phyloP scores from a whole-genome alignment of 37 sponge, comb jelly and placozoan species.

The Halisarca cf. caerulea region DNA sequence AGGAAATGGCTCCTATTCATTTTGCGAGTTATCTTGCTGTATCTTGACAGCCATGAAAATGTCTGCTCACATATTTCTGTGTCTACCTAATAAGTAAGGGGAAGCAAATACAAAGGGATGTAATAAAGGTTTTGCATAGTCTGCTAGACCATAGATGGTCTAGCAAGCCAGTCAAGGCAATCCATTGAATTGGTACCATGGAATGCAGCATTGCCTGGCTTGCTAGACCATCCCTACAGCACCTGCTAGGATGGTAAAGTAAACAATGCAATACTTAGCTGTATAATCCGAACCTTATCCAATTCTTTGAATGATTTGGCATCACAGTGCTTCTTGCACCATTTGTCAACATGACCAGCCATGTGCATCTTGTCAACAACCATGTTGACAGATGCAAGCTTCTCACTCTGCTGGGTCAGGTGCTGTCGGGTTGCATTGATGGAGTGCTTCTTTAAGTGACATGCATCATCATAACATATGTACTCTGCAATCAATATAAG shows the following conservation, averaged over 20 bases:
- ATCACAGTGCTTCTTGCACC: slow-evolving; percentile 50
- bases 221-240: too few species aligned
- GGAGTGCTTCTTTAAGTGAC: slow-evolving; percentile 23
- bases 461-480: slow-evolving; percentile 60
- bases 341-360: slow-evolving; percentile 39
- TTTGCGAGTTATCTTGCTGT: slow-evolving; percentile 24
- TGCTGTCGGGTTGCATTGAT: background rate
- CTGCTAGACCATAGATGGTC: background rate
- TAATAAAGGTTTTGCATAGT: background rate
- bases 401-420: background rate
- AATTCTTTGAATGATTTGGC: too few species aligned
- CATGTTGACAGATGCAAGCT: slow-evolving; percentile 1
- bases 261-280: too few species aligned
- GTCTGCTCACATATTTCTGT: slow-evolving; percentile 56
- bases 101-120: background rate
- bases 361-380: slow-evolving; percentile 61
- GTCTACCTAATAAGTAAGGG: slow-evolving; percentile 30
- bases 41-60: slow-evolving; percentile 52
- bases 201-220: too few species aligned
- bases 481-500: slow-evolving; percentile 15
- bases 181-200: too few species aligned
- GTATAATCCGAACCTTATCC: too few species aligned
- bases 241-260: too few species aligned
- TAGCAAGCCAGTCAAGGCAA: too few species aligned
- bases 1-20: slow-evolving; percentile 47